Evolutionary conservation across 2,888 invertebrate genomes (phyloP), one percentile per base, ranked within the genome.

Genomic region (Ypsolopha scabrella): DNA sequence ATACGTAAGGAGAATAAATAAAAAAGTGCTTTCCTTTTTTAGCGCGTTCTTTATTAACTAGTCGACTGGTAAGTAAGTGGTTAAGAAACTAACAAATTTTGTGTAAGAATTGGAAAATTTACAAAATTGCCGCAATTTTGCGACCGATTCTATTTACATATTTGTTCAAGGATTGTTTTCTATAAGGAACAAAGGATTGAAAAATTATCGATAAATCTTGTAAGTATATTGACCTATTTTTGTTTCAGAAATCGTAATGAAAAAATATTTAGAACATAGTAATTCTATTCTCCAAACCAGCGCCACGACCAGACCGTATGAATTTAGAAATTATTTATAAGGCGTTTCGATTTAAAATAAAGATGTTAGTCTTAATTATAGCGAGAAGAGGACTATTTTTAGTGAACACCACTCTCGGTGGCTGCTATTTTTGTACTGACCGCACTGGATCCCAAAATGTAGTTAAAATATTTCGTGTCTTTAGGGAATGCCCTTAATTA

Each of bases 391-490:
- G 65, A 52, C 10, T 73, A 71, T 69, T 69, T 67, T 63, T 71
- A 71, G 69, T 59, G 62, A 60, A 64, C 63, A 63, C 61, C 65
- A 66, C 64, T 64, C 61, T 65, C 24, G 24, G 51, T 65, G 68
- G 68, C 72, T 76, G 51, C 72, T 80, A 80, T 80, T 80, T 79
- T 80, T 79, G 67, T 80, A 80, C 70, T 64, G 68, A 69, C 60
- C 62, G 39, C 48, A 63, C 64, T 59, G 70, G 70, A 70, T 47
- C 33, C 24, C 34, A 7, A 14, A 43, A 43, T 43, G 14, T 9
- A 7, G 7, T 4, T 9, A 43, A 43, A 8, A 11, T 8, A 13
- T 4, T 41, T 41, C 7, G 41, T 11, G n/a, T 13, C n/a, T 41
- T 24, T 24, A 24, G 2, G 4, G 24, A 24, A 24, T n/a, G n/a